Evolutionary conservation across 2,113 vertebrate species (phyloP), one percentile per base, ranked within the genome.

Genomic region (Misgurnus mizolepis): DNA sequence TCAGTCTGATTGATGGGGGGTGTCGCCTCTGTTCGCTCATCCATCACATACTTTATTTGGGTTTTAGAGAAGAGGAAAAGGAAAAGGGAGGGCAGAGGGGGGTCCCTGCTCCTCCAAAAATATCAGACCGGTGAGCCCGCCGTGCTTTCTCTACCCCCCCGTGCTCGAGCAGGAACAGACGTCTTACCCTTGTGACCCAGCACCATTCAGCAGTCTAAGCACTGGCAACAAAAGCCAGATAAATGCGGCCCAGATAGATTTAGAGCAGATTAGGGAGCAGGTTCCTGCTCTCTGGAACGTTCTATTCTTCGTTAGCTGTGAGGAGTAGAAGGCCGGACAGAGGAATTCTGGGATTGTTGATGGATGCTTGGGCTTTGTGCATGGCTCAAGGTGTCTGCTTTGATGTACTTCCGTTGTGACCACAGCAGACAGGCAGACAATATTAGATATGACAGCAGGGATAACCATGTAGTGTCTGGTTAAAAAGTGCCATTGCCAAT

Each of bases 21-120:
- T 91, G 91, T 91, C 88, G 86, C 90, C 88, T 84, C 88, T 87
- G 90, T 86, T 91, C 89, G 82, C 86, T 91, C 90, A 93, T 93
- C 92, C 91, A 93, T 92, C 91, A 92, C 89, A 85, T 86, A 88
- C 86, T 89, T 93, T 91, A 91, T 92, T 93, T 92, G 88, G 91
- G 88, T 93, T 91, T 90, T 90, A 89, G 87, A 91, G 86, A 88
- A 88, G 88, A 89, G 89, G 85, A 84, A n/a, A n/a, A n/a, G n/a
- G n/a, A n/a, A 89, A 87, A 88, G 87, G 86, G 79, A 85, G 85
- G 87, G 86, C 83, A 12, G 85, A 68, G 50, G 67, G 67, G 71
- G 80, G 62, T 68, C 50, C 0, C 22, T 66, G 11, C 78, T 89
- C 86, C 85, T 89, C 90, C 88, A 90, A 90, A 92, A 91, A 91